These are phyloP conservation scores for Pagrus major DNA, from an alignment of 2,113 vertebrate species.

Conservation along the genomic window DNA sequence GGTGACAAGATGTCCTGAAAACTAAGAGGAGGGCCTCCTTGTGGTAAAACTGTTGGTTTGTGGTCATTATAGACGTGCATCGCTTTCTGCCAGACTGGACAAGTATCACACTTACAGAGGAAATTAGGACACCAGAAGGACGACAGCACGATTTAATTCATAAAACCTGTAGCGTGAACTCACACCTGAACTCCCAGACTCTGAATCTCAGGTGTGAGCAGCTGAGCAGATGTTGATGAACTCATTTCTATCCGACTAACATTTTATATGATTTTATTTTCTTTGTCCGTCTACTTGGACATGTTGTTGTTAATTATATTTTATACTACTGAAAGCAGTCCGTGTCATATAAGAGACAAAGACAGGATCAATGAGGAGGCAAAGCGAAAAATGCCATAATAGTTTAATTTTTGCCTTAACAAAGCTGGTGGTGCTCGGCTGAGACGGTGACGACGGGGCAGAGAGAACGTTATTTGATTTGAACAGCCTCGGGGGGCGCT, in stretches of 20 bases:
- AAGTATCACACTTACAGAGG: neutral
- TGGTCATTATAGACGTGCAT: neutral
- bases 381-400: conserved; percentile 40
- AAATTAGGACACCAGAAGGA: conserved; percentile 16
- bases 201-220: conserved; percentile 15
- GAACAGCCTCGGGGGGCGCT: conserved; percentile 14
- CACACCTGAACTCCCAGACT: neutral
- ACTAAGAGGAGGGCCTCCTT: neutral
- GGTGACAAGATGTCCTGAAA: neutral
- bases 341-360: conserved; percentile 14
- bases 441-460: neutral
- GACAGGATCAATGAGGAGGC: conserved; percentile 31
- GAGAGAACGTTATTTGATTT: neutral
- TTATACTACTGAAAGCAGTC: conserved; percentile 42
- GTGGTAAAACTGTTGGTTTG: neutral
- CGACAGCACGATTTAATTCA: neutral
- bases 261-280: conserved; percentile 61
- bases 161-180: conserved; percentile 8
- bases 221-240: conserved; percentile 10
- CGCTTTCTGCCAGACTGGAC: neutral
- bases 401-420: conserved; percentile 75
- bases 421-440: conserved; percentile 60
- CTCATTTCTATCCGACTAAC: conserved; percentile 53
- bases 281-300: conserved; percentile 38
- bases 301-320: conserved; percentile 31